Conservation (phyloP, 2,888 invertebrate species). For the Conchocele bisecta region DNA sequence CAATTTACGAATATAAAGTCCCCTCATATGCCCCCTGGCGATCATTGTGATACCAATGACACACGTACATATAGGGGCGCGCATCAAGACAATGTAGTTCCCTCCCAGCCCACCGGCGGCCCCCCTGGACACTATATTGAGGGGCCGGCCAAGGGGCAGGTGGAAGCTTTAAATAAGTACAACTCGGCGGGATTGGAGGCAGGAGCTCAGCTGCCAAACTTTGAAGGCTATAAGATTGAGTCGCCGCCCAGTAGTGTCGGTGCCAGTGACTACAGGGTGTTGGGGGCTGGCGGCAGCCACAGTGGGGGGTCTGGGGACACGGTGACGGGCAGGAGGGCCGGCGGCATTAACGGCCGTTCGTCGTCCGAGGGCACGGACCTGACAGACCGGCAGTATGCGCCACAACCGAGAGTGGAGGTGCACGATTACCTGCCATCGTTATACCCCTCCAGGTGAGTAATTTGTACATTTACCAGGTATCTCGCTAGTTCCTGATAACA, state of each 20-base stretch:
- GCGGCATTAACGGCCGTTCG: conserved; percentile 33
- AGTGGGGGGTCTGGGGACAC: conserved; percentile 33
- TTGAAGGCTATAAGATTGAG: conserved; percentile 54
- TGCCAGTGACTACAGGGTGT: conserved; percentile 46
- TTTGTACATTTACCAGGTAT: too few relatives aligned
- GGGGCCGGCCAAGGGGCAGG: conserved; percentile 45
- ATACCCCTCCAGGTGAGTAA: too few relatives aligned
- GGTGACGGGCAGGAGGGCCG: conserved; percentile 17
- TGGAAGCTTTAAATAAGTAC: conserved; percentile 44
- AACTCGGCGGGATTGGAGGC: conserved; percentile 23
- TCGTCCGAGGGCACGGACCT: conserved; percentile 42
- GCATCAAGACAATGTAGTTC: conserved; percentile 28
- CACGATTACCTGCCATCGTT: too few relatives aligned
- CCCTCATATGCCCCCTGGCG: neutral
- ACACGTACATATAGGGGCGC: conserved; percentile 17
- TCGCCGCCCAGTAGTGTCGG: conserved; percentile 35
- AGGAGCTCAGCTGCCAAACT: conserved; percentile 29
- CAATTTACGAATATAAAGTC: too few relatives aligned
- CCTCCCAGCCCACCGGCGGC: conserved; percentile 52
- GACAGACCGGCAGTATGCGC: conserved; percentile 32
- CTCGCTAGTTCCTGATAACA: too few relatives aligned
- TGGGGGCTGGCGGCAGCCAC: conserved; percentile 44
- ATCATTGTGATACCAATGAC: neutral
- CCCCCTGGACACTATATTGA: conserved; percentile 58
- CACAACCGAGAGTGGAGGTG: too few relatives aligned